Evolutionary conservation across 2,797 vertebrate genomes (phyloP), one percentile per base, ranked within the genome.

Genomic region (Spinibarbus caldwelli): DNA sequence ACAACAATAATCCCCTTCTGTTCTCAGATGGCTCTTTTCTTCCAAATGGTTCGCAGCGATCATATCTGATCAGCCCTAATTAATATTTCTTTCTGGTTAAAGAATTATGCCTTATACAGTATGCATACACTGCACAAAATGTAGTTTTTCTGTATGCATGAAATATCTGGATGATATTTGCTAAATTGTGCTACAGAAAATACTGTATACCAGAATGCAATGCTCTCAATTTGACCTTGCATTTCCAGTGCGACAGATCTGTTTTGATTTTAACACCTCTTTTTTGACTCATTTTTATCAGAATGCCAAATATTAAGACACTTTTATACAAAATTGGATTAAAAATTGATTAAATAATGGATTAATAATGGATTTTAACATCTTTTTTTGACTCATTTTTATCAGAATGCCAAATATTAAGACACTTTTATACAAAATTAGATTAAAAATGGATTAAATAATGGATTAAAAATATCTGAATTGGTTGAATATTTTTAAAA

Each of bases 1-100:
- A 86, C 85, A 83, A 89, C 85, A 89, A 89, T 84, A 88, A 83
- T 83, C 87, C 86, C 88, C 89, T 88, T 90, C 89, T 90, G 89
- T 90, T 90, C 89, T 81, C 83, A 80, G 73, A 79, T 86, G 71
- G 49, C 85, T 77, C 47, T 83, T 87, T 80, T 71, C 77, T 80
- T 84, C 82, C 78, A 70, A 86, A 85, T 79, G 83, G 77, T 86
- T 68, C 59, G 34, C 70, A 57, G 57, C 45, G 49, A 76, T 84
- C 54, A 43, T 83, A 49, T 80, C 85, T 85, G 82, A 83, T 83
- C 38, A 86, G 76, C 70, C 77, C 66, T 71, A 31, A 83, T 78
- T 68, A 78, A 84, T 72, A 84, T 82, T 83, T 80, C 14, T 38
- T 54, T 78, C 43, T 57, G 45, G 5, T 57, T 82, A 26, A 31